Evolutionary conservation across 2,888 invertebrate genomes (phyloP), one percentile per base, ranked within the genome.

Genomic region (Allygus modestus): DNA sequence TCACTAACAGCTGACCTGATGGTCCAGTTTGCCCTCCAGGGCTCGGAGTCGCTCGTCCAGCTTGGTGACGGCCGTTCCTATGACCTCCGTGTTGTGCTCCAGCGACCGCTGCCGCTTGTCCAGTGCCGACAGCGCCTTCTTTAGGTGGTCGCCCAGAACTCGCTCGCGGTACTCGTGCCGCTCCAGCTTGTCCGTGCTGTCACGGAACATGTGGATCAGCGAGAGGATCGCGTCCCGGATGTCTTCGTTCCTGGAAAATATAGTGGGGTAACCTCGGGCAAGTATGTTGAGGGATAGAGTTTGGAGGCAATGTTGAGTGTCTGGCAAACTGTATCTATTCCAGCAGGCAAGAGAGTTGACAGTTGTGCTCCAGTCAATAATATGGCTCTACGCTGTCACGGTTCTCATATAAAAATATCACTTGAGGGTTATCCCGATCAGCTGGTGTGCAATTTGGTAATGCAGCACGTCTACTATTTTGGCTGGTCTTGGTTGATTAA

Each of bases 141-240:
- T 97, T 81, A 97, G 89, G 87, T 95, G 93, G 84, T 97, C 97
- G 0, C 96, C 96, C 28, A 96, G 91, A 0, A 94, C 94, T 86
- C 96, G 93, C 90, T 97, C 97, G 15, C 97, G 92, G 88, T 93
- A 94, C 90, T 97, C 97, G 90, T 97, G 97, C 20, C 97, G 92
- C 89, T 97, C 97, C 86, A 97, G 90, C 91, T 97, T 97, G 89
- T 96, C 96, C 86, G 96, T 96, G 81, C 95, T 93, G 54, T 94
- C 93, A 69, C 96, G 93, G 90, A 96, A 94, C 90, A 96, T 95
- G 89, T 96, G 95, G 12, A 96, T 95, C 84, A 97, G 91, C 26
- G 96, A 96, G 86, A 97, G 90, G 89, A 97, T 94, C 0, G 96
- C 96, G 88, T 96, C 95, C 86, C 95, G 93, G 87, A 96, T 95